Evolutionary conservation across 2,888 invertebrate species (phyloP).

Genomic region (Choristoneura rosaceana): DNA sequence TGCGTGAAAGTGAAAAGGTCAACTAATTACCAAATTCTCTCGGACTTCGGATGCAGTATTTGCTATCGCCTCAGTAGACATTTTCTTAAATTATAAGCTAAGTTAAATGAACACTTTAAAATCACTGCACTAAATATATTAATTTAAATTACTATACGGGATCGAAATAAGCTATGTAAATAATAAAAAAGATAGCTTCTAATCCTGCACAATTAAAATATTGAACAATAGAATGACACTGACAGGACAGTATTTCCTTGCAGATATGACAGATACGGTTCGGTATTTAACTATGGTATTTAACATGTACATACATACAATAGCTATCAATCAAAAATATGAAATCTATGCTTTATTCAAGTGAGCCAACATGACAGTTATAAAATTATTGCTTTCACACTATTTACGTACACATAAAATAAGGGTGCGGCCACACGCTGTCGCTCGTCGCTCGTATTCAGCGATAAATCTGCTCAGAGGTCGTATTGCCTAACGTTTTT

Average conservation of each 20-base stretch:
- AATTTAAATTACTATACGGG: background rate
- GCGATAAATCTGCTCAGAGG: too few relatives aligned
- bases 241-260: conserved; percentile 1
- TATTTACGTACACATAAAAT: too few relatives aligned
- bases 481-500: too few relatives aligned
- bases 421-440: too few relatives aligned
- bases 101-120: background rate
- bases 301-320: too few relatives aligned
- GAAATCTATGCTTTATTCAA: too few relatives aligned
- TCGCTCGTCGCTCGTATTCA: too few relatives aligned
- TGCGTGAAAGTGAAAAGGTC: conserved; percentile 26
- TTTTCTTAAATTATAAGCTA: conserved; percentile 45
- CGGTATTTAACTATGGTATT: too few relatives aligned
- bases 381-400: too few relatives aligned
- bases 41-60: conserved; percentile 68
- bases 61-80: conserved; percentile 70
- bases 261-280: too few relatives aligned
- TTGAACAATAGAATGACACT: conserved; percentile 28
- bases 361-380: too few relatives aligned
- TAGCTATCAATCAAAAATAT: too few relatives aligned
- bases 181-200: conserved; percentile 8
- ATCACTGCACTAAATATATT: background rate
- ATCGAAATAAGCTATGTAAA: conserved; percentile 4
- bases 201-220: background rate
- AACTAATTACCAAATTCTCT: conserved; percentile 75